Base-by-base conservation (phyloP, 2,888 invertebrate species). In the Beris chalybata region DNA sequence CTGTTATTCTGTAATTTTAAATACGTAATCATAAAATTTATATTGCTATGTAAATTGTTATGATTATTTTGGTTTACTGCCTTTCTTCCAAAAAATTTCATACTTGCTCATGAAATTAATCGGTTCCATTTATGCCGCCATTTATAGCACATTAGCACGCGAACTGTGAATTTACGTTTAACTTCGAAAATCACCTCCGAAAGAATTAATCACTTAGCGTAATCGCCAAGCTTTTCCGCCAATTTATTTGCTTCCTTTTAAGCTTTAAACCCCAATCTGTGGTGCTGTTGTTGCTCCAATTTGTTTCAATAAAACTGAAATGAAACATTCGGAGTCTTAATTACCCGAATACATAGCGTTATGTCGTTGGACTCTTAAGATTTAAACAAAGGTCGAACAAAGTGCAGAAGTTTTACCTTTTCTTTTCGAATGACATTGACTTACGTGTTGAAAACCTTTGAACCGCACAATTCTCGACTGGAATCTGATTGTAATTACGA, bases 121-220 rank as follows among this genome's bases (percentile, higher is more conserved):
- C 65, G 68, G 56, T 56, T 48, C 44, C 63, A 68, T 68, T 68
- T 68, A 63, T 56, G n/a, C 65, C 13, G 11, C 63, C 63, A 57
- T 68, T 68, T 65, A 68, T 65, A 65, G 63, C 56, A 57, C 52
- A 68, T 68, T 68, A 65, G 57, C 68, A 68, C 68, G 68, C 68
- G 65, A 68, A 54, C 65, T 65, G 68, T 52, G 65, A 65, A 68
- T 57, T 61, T 50, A 50, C 61, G 65, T 65, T 56, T 55, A 52
- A 65, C 55, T 63, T 58, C 58, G 45, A 58, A 58, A 45, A 58
- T 58, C 58, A 47, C 57, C 65, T 65, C 61, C 56, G 65, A 63
- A 48, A 43, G 57, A 47, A 65, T 68, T 68, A 68, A 68, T 68
- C 68, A 68, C 68, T 65, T 68, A 68, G 56, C 55, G 61, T 65